Conservation (phyloP, 2,113 vertebrate genomes). For the Protobothrops flavoviridis region DNA sequence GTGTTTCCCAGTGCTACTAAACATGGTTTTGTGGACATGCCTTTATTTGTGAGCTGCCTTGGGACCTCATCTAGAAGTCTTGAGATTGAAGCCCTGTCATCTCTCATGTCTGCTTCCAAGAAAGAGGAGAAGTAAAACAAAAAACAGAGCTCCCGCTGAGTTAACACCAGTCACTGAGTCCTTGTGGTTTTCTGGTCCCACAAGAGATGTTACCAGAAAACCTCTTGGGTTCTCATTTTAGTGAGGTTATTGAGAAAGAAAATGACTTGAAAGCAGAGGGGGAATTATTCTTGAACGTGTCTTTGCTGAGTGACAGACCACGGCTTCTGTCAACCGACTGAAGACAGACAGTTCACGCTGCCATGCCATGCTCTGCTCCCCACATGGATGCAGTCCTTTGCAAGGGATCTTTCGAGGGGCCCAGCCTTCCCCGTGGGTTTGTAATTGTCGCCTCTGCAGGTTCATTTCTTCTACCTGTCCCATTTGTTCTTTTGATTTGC, state of each 20-base stretch:
- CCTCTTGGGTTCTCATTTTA: background rate
- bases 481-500: slow-evolving; percentile 66
- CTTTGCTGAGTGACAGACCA: background rate
- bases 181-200: background rate
- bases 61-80: background rate
- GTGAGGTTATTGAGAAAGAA: background rate
- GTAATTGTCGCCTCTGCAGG: slow-evolving; percentile 55
- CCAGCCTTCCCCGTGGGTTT: background rate
- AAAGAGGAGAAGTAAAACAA: background rate
- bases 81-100: background rate
- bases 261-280: background rate
- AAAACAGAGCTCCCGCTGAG: background rate
- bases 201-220: background rate
- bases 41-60: background rate
- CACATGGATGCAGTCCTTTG: slow-evolving; percentile 37
- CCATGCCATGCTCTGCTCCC: slow-evolving; percentile 8
- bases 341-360: background rate
- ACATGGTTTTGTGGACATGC: background rate
- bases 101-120: background rate
- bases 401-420: background rate
- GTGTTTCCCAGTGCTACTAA: background rate
- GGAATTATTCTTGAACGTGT: background rate
- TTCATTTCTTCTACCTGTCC: slow-evolving; percentile 49
- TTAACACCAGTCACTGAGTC: background rate
- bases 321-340: background rate